Evolutionary conservation across 2,113 vertebrate genomes (phyloP).

Genomic region (Gallinago paraguaiae): DNA sequence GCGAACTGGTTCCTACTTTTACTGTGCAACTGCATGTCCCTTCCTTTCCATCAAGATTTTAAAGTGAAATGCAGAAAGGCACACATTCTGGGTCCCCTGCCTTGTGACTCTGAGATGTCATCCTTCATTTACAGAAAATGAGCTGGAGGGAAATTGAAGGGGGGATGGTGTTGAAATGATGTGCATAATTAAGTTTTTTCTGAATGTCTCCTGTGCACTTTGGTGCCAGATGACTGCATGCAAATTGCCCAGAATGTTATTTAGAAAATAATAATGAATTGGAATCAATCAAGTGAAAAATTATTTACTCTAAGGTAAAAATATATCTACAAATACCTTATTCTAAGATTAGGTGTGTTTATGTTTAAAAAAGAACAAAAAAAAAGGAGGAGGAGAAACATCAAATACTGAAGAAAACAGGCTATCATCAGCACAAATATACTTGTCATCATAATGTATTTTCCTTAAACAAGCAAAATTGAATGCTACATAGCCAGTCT

Average conservation of each 20-base stretch:
- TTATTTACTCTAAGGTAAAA: neutral
- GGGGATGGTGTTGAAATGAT: neutral
- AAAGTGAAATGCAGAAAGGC: neutral
- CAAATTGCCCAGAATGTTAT: neutral
- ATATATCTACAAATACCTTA: neutral
- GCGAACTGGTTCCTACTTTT: neutral
- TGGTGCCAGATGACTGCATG: neutral
- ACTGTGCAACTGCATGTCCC: neutral
- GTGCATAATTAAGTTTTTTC: neutral
- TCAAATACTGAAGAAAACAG: conserved; percentile 29
- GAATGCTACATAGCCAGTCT: neutral
- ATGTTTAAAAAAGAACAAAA: neutral
- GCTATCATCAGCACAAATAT: neutral
- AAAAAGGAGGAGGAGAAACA: neutral
- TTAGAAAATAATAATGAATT: neutral
- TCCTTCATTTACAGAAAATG: conserved; percentile 1
- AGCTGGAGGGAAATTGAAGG: neutral
- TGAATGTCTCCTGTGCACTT: neutral
- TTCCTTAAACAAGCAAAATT: neutral
- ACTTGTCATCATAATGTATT: neutral
- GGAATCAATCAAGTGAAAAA: neutral
- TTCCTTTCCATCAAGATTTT: neutral
- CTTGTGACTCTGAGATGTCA: neutral
- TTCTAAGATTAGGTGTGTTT: neutral
- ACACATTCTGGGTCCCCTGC: neutral